Evolutionary conservation across 2,888 invertebrate genomes (phyloP), one percentile per base, ranked within the genome.

Genomic region (Nomada ferruginata): DNA sequence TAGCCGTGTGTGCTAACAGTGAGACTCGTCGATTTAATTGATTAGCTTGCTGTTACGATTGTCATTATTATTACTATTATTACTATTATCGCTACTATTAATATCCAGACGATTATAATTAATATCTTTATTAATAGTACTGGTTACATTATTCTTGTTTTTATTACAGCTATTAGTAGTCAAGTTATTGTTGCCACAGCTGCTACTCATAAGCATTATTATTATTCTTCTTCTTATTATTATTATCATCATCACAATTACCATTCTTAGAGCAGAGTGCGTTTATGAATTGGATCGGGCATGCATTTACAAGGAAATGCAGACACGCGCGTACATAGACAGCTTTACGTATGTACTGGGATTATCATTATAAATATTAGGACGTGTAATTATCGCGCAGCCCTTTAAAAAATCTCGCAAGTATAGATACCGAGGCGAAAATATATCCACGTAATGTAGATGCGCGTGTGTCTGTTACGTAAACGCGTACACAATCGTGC

Each of bases 21-120:
- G 70, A 79, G 64, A 83, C 85, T 78, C 86, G 66, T 79, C 83
- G 85, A 86, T 87, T 75, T 79, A 83, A 65, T 85, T 83, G 81
- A 76, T 78, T 82, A 82, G 72, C 15, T 85, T 86, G 76, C 69
- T 79, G 77, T 74, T 85, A 71, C 73, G 78, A 73, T 76, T 47
- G 73, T 82, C 60, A 70, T 78, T 57, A 68, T 83, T 82, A 81
- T 83, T 77, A 71, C 73, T 76, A 73, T 75, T 47, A 73, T 82
- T 60, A 70, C 73, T 57, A 68, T 83, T 83, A 81, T 83, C 76
- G 83, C 71, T 73, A 76, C 70, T 60, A 61, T 72, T 74, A 84
- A 55, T 69, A 78, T 66, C 50, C 53, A 52, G 50, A 74, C 71
- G 26, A 79, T 75, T 72, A 72, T 26, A 47, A 76, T 68, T 36